Percentiles rank a stretch among this genome's conserved stretches.
Evolutionary conservation across 2,888 invertebrate species (phyloP).

Genomic region (Drosophila merina): DNA sequence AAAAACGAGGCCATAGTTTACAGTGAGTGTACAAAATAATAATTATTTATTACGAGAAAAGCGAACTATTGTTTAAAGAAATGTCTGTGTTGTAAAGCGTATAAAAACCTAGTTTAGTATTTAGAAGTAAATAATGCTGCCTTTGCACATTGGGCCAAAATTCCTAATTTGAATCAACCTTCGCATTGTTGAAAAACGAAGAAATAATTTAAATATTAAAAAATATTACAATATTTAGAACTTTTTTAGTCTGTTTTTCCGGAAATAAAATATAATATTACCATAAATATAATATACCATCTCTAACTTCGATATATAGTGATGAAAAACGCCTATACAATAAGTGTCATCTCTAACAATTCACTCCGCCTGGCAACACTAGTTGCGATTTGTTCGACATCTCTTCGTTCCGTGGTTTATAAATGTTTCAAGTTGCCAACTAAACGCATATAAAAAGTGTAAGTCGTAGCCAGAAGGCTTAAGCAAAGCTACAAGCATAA

Average conservation of each 20-base stretch:
- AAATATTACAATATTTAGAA: too few species aligned
- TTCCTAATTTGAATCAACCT: too few species aligned
- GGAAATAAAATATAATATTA: too few species aligned
- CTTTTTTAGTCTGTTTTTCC: too few species aligned
- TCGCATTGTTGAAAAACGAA: too few species aligned
- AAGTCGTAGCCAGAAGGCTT: constrained; percentile 49
- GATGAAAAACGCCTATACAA: neutral
- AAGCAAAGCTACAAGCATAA: constrained; percentile 35
- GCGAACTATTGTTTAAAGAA: neutral
- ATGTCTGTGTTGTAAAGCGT: neutral
- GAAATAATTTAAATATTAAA: too few species aligned
- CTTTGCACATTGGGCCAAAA: too few species aligned
- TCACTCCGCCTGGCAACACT: neutral
- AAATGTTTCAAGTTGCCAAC: constrained; percentile 58
- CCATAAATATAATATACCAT: neutral
- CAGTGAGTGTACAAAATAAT: neutral
- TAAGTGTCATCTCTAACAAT: neutral
- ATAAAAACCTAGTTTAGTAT: neutral
- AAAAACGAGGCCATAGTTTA: constrained; percentile 73
- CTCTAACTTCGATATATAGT: neutral
- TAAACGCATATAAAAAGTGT: constrained; percentile 60
- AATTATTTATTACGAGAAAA: neutral
- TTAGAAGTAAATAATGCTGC: too few species aligned
- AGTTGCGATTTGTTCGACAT: constrained; percentile 3
- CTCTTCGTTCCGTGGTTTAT: constrained; percentile 24